A percentile compares a stretch with the other conserved stretches of the same genome.
These are phyloP conservation scores for Eleginops maclovinus DNA, from an alignment of 2,113 vertebrate species.

Conservation along the genomic window DNA sequence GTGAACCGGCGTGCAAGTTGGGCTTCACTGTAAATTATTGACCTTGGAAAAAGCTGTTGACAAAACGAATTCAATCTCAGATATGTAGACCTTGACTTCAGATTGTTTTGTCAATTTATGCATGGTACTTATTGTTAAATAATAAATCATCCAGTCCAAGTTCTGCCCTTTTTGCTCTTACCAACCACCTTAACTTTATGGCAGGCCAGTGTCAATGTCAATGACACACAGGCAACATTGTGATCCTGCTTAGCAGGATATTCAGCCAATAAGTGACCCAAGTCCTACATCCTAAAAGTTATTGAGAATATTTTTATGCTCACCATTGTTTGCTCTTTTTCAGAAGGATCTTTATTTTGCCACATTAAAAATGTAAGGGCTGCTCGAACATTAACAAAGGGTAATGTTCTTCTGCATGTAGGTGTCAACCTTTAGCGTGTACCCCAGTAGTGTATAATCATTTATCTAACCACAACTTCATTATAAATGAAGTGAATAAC, in stretches of 20 bases:
- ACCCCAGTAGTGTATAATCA: no score
- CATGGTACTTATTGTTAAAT: conserved; percentile 13
- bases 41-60: conserved; percentile 5
- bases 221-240: conserved; percentile 25
- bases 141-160: not conserved
- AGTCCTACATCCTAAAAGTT: not conserved
- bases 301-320: not conserved
- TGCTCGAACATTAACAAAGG: no score
- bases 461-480: no score
- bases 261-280: not conserved
- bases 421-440: not conserved
- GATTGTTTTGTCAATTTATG: conserved; percentile 31
- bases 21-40: not conserved
- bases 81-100: not conserved
- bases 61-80: not conserved
- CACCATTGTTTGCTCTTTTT: not conserved
- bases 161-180: not conserved
- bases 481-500: not conserved
- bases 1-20: not conserved
- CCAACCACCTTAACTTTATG: not conserved
- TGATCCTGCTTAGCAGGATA: not conserved
- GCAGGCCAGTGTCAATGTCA: conserved; percentile 6
- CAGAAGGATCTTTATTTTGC: not conserved
- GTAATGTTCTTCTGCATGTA: not conserved
- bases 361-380: no score